A percentile compares a stretch with the other conserved stretches of the same genome.
phyloP scores from a whole-genome alignment of 2,113 vertebrate species.

The Charina bottae region DNA sequence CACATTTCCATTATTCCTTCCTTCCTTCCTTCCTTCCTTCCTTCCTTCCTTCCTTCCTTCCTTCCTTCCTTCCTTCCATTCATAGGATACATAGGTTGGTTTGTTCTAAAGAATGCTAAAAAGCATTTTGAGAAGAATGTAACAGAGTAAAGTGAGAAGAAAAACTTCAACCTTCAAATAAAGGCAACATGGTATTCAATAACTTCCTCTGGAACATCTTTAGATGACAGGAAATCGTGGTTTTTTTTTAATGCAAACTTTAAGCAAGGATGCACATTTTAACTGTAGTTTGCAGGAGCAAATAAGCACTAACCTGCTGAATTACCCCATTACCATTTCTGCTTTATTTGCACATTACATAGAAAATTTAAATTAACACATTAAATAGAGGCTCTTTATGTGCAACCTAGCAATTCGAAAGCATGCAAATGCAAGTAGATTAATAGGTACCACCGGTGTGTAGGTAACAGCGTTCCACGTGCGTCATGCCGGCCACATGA shows the following conservation, averaged over 20 bases:
- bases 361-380: constrained; percentile 29
- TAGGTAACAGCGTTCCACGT: too few species aligned
- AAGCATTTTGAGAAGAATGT: constrained; percentile 20
- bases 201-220: constrained; percentile 67
- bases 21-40: too few species aligned
- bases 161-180: constrained; percentile 40
- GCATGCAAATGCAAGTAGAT: too few species aligned
- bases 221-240: constrained; percentile 76
- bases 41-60: too few species aligned
- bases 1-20: not conserved
- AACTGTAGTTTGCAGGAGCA: constrained; percentile 48
- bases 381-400: not conserved
- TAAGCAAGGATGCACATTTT: constrained; percentile 20
- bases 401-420: too few species aligned
- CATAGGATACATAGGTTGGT: constrained; percentile 25
- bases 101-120: not conserved
- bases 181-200: constrained; percentile 70
- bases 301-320: constrained; percentile 21
- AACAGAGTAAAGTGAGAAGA: constrained; percentile 4
- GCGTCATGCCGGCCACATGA: too few species aligned
- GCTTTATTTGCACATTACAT: constrained; percentile 30
- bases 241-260: constrained; percentile 42
- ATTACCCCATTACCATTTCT: not conserved
- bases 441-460: too few species aligned
- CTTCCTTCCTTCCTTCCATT: too few species aligned